Base-by-base conservation (phyloP, 2,113 vertebrate species). In the Perccottus glenii region DNA sequence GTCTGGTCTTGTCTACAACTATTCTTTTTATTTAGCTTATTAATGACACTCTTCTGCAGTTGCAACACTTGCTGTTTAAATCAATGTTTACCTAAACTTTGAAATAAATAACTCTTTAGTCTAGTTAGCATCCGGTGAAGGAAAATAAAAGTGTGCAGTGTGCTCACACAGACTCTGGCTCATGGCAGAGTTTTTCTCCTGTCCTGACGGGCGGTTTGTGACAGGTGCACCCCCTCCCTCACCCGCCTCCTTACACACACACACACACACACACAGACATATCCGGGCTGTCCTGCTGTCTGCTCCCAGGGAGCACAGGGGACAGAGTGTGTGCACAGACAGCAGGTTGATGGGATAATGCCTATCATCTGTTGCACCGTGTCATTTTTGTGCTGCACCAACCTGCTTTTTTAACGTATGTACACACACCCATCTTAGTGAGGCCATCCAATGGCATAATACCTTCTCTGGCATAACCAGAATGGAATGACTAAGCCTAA, bases 331-430 rank as follows among this genome's bases (percentile, higher is more conserved):
- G 82, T 85, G 76, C 59, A 83, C 83, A 83, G 85, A 86, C 88
- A 90, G 88, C 86, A 90, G 88, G 88, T 88, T 86, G 85, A 87
- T 84, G 87, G 88, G 87, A 90, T 90, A 90, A 90, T 86, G 84
- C 83, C 85, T 77, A 80, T 90, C 88, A 90, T 90, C 88, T 90
- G 87, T 88, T 90, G 85, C 85, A 81, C 85, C 67, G 82, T 88
- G 80, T 90, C 87, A 87, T 85, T 87, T 90, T 82, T 85, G 69
- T 70, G 71, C 77, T 42, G 77, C 81, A 50, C 57, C 88, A 90
- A 88, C 86, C 86, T 87, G 76, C 76, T 82, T 87, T 85, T 80
- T 76, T 84, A 86, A 86, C 85, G 55, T 67, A 40, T 62, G 63
- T 5, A 46, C 53, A 50, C 77, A 77, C 66, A 77, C 45, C 45